Evolutionary conservation across 2,797 vertebrate species (phyloP).

Genomic region (Adelosebastes latens): DNA sequence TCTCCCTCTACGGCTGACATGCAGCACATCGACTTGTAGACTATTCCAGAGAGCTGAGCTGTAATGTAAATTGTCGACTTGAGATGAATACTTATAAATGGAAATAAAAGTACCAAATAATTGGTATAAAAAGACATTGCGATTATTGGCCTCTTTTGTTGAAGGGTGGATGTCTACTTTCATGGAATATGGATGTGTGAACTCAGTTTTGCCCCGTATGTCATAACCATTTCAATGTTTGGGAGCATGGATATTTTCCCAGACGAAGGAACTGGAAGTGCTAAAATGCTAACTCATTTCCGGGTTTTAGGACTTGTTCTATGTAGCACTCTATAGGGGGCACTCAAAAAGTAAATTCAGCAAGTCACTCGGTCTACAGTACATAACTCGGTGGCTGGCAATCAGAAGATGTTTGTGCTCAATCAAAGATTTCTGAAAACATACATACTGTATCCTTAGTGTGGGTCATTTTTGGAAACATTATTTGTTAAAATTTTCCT

Average conservation of each 20-base stretch:
- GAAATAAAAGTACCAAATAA: constrained; percentile 77
- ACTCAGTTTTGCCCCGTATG: not conserved
- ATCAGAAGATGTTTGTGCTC: not conserved
- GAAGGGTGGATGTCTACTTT: not conserved
- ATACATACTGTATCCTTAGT: too few relatives aligned
- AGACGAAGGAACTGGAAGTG: too few relatives aligned
- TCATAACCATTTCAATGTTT: not conserved
- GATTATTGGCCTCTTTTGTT: not conserved
- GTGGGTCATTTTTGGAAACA: too few relatives aligned
- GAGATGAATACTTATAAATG: constrained; percentile 76
- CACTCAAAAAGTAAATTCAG: not conserved
- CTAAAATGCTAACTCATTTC: too few relatives aligned
- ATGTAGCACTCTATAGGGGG: too few relatives aligned
- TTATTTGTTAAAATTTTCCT: too few relatives aligned
- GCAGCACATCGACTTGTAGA: constrained; percentile 57
- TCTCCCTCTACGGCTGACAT: constrained; percentile 45
- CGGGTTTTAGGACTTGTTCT: rapidly evolving
- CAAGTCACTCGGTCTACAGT: not conserved
- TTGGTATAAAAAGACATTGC: constrained; percentile 50
- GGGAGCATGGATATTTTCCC: not conserved
- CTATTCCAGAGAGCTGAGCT: constrained; percentile 70
- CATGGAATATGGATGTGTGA: not conserved
- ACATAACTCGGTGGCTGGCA: too few relatives aligned
- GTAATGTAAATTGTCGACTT: constrained; percentile 76
- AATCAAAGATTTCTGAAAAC: too few relatives aligned